These are phyloP conservation scores for Myrmecophaga tridactyla DNA, from an alignment of 2,113 vertebrate species.

Conservation along the genomic window DNA sequence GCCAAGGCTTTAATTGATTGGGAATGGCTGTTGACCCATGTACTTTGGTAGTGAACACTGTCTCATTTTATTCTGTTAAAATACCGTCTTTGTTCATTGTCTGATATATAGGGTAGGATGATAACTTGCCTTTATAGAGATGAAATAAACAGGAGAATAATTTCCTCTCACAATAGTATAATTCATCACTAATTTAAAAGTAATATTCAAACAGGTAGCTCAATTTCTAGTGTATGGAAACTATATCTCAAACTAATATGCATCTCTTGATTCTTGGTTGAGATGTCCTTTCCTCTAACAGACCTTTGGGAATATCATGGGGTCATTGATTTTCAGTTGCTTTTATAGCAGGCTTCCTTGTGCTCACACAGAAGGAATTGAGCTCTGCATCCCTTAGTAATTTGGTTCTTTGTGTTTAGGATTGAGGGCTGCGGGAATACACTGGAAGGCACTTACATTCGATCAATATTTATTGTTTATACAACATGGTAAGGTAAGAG, in stretches of 20 bases:
- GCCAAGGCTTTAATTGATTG: neutral
- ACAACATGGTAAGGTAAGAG: slow-evolving; percentile 21
- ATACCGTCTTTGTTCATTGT: neutral
- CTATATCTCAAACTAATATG: neutral
- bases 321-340: slow-evolving; percentile 29
- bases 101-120: neutral
- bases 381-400: neutral
- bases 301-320: neutral
- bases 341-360: slow-evolving; percentile 29
- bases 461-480: slow-evolving; percentile 46
- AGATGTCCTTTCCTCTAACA: slow-evolving; percentile 1
- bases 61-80: neutral
- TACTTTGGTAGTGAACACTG: neutral
- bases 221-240: neutral
- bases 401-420: neutral
- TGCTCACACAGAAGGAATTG: neutral
- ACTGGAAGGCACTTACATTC: neutral
- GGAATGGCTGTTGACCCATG: neutral
- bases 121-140: neutral
- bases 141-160: neutral
- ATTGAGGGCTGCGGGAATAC: neutral
- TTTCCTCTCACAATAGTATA: neutral
- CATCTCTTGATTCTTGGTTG: neutral
- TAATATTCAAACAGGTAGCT: neutral
- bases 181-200: slow-evolving; percentile 47